Base-by-base conservation (phyloP, 2,888 invertebrate genomes). In the Monochamus alternatus region DNA sequence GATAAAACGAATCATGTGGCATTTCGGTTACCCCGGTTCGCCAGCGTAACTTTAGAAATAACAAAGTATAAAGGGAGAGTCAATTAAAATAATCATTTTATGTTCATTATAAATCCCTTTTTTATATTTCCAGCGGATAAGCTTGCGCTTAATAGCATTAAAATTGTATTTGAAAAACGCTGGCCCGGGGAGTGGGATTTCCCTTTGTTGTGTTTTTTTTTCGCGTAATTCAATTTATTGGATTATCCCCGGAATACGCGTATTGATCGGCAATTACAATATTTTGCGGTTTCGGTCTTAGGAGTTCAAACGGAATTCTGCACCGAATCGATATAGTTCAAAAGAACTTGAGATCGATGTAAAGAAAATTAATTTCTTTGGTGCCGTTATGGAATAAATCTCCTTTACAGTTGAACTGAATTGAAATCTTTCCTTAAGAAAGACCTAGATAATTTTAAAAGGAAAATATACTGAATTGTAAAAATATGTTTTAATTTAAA, bases 31-130 rank as follows among this genome's bases (percentile, higher is more conserved):
- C 62, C 38, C 58, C 73, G 63, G 58, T 58, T 70, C 75, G 63
- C 55, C 71, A 55, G 51, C 51, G n/a, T 59, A 76, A 78, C 72
- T 69, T 72, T 69, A 60, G 38, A 64, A 72, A 74, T 75, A 68
- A 75, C 73, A 75, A 71, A 77, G 66, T 73, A 65, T 59, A 59
- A 65, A 70, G 72, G 69, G 78, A 68, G 75, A 71, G 68, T 63
- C 69, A 73, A 78, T 74, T 73, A 78, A 74, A 76, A 78, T 78
- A 76, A 78, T 75, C 72, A 72, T 74, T 78, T 78, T 78, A 78
- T 69, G 73, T 78, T 76, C 76, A 75, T 78, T 70, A 63, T 75
- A 75, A 75, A 74, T 76, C 65, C 73, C 70, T 74, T 74, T 38
- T 71, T 78, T 73, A 68, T 67, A 47, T 47, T 51, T 60, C 69